phyloP scores from a whole-genome alignment of 1,140 invertebrate genomes.

The Phthorimaea operculella region DNA sequence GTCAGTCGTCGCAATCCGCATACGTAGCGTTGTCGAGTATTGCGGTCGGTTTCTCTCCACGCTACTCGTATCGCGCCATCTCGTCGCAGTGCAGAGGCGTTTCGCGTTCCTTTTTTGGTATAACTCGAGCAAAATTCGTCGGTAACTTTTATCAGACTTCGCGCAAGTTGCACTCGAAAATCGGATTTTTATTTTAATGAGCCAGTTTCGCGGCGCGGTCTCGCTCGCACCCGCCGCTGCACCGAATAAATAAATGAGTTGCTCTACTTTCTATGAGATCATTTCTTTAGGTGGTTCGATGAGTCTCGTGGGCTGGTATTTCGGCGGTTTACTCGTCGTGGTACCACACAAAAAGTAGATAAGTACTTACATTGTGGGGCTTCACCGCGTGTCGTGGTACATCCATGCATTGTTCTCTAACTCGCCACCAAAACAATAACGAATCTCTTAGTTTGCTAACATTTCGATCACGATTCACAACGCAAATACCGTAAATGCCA shows the following conservation, averaged over 20 bases:
- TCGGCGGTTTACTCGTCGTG: conserved; percentile 10
- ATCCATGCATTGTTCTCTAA: conserved; percentile 38
- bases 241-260: conserved; percentile 66
- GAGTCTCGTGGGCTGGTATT: conserved; percentile 23
- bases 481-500: background rate
- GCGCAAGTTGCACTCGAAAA: conserved; percentile 59
- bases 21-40: conserved; percentile 7
- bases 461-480: conserved; percentile 44
- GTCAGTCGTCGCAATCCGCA: background rate
- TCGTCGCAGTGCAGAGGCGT: conserved; percentile 46
- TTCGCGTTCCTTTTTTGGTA: conserved; percentile 57
- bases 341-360: no score
- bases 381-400: conserved; percentile 3
- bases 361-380: no score
- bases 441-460: conserved; percentile 27
- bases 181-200: conserved; percentile 67
- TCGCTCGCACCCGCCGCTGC: conserved; percentile 59
- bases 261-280: conserved; percentile 67
- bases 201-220: conserved; percentile 54
- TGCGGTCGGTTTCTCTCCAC: conserved; percentile 59
- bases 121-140: conserved; percentile 64
- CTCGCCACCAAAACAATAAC: conserved; percentile 31
- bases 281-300: conserved; percentile 58
- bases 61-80: conserved; percentile 45
- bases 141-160: conserved; percentile 61